Evolutionary conservation across 2,113 vertebrate genomes (phyloP).

Genomic region (Melanocharis versteri): DNA sequence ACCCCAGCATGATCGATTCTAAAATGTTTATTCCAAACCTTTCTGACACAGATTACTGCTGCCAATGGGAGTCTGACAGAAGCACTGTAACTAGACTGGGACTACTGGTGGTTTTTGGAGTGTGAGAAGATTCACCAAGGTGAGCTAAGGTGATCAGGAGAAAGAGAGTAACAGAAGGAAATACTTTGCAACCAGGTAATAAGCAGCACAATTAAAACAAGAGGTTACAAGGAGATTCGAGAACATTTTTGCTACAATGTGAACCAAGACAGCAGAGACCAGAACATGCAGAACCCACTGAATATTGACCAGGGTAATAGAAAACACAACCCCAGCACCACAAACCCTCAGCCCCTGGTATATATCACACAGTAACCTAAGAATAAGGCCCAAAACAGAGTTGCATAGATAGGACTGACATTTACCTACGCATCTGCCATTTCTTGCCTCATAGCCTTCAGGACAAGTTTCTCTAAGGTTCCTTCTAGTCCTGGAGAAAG

Average conservation of each 20-base stretch:
- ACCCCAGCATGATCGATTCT: no score
- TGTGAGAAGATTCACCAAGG: neutral
- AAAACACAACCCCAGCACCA: neutral
- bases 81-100: neutral
- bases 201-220: neutral
- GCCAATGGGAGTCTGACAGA: neutral
- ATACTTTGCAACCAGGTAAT: neutral
- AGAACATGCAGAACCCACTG: neutral
- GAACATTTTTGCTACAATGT: neutral
- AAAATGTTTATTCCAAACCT: neutral
- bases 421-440: constrained; percentile 90
- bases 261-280: neutral
- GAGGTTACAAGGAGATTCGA: neutral
- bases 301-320: neutral
- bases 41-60: neutral
- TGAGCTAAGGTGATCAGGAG: neutral
- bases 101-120: neutral
- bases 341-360: neutral
- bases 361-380: neutral
- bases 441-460: constrained; percentile 84
- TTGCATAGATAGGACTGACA: constrained; percentile 70
- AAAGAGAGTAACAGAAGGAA: neutral
- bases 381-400: constrained; percentile 27
- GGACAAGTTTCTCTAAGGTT: constrained; percentile 82
- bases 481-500: constrained; percentile 78